Percentiles rank a stretch among this genome's conserved stretches.
Conservation (phyloP, 30 jellyfish, hydroid and myxozoan species). For the Morbakka virulenta region DNA sequence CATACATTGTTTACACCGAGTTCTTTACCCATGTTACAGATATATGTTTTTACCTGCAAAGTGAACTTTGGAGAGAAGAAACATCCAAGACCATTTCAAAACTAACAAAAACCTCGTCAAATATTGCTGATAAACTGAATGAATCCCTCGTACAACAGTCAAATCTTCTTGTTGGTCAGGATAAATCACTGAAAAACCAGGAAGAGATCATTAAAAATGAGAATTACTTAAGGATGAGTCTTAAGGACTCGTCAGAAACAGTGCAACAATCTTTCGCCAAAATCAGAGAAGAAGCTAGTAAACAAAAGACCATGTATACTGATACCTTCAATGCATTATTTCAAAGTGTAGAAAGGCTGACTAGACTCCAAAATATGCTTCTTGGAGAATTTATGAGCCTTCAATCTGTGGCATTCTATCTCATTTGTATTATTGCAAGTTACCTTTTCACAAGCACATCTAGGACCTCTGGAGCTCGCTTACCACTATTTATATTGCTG, state of each 20-base stretch:
- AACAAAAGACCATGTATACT: slow-evolving; percentile 66
- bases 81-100: slow-evolving; percentile 71
- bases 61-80: slow-evolving; percentile 88
- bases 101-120: slow-evolving; percentile 52
- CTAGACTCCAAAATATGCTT: slow-evolving; percentile 67
- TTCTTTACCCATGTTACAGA: slow-evolving; percentile 78
- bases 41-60: slow-evolving; percentile 76
- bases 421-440: slow-evolving; percentile 56
- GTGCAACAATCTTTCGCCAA: slow-evolving; percentile 72
- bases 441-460: slow-evolving; percentile 78
- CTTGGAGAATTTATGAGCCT: slow-evolving; percentile 85
- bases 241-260: slow-evolving; percentile 50
- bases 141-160: slow-evolving; percentile 61
- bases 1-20: slow-evolving; percentile 72
- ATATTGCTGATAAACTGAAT: slow-evolving; percentile 51
- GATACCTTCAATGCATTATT: slow-evolving; percentile 72
- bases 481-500: slow-evolving; percentile 31
- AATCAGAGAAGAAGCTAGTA: slow-evolving; percentile 73
- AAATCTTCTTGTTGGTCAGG: slow-evolving; percentile 57
- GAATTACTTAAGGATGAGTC: slow-evolving; percentile 32
- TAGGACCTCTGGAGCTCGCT: slow-evolving; percentile 68
- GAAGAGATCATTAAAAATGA: slow-evolving; percentile 57
- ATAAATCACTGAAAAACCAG: slow-evolving; percentile 58
- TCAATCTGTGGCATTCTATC: slow-evolving; percentile 81
- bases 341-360: slow-evolving; percentile 61